Conservation (phyloP, 2,888 invertebrate genomes). For the Trissolcus japonicus region DNA sequence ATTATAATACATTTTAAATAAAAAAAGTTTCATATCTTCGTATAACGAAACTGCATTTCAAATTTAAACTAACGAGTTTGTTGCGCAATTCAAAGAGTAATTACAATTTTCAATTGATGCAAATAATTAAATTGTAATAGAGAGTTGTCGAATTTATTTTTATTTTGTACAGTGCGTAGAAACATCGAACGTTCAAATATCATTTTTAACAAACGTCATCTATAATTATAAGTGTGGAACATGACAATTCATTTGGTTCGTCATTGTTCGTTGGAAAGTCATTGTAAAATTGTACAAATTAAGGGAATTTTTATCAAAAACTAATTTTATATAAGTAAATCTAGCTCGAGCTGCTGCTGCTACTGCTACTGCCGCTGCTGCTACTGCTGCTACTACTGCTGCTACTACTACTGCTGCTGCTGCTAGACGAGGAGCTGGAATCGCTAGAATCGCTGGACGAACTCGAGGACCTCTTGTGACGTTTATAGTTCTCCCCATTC, state of each 20-base stretch:
- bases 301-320: neutral
- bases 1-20: too few relatives aligned
- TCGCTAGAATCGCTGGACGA: slow-evolving; percentile 16
- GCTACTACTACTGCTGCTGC: slow-evolving; percentile 1
- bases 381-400: slow-evolving; percentile 8
- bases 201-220: neutral
- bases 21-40: too few relatives aligned
- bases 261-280: neutral
- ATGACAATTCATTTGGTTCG: neutral
- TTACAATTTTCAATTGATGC: too few relatives aligned
- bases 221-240: neutral
- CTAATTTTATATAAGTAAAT: neutral
- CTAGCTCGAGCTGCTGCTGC: slow-evolving; percentile 16
- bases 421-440: slow-evolving; percentile 8
- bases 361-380: slow-evolving; percentile 5
- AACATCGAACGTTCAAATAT: neutral
- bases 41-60: too few relatives aligned
- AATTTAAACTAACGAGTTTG: too few relatives aligned
- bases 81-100: too few relatives aligned
- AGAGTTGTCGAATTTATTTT: too few relatives aligned
- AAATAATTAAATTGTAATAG: too few relatives aligned
- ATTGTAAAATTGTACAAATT: neutral
- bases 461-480: slow-evolving; percentile 6
- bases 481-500: neutral
- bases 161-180: too few relatives aligned